These are phyloP conservation scores for Tetragonula clypearis DNA, from an alignment of 1,140 invertebrate genomes.

Conservation along the genomic window DNA sequence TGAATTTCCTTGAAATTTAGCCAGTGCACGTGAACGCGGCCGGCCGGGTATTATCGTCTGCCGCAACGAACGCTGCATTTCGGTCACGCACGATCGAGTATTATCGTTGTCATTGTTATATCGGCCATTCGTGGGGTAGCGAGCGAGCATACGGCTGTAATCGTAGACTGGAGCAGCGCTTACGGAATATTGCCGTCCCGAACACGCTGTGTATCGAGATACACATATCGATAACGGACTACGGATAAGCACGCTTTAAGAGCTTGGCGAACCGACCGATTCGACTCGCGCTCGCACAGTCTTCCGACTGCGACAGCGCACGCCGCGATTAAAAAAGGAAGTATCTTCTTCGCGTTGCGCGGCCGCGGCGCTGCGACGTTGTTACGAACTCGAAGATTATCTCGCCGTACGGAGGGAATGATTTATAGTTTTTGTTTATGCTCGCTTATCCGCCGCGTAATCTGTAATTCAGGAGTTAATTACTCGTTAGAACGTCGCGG, in stretches of 20 bases:
- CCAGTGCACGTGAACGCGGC: constrained; percentile 28
- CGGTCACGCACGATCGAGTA: constrained; percentile 66
- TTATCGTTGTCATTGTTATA: constrained; percentile 67
- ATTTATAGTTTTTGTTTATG: neutral
- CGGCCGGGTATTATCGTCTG: constrained; percentile 51
- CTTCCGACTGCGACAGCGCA: too few relatives aligned
- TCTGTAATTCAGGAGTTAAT: neutral
- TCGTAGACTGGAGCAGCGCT: constrained; percentile 60
- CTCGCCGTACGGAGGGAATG: neutral
- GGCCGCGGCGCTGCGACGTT: neutral
- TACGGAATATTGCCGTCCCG: constrained; percentile 54
- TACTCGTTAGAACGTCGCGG: neutral
- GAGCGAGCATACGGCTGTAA: constrained; percentile 60
- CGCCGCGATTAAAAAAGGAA: neutral
- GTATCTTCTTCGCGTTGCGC: neutral
- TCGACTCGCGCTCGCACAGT: neutral
- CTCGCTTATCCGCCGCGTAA: neutral
- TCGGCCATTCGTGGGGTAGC: constrained; percentile 57
- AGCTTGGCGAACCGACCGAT: neutral
- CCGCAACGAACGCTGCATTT: constrained; percentile 59
- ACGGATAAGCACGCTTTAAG: constrained; percentile 37
- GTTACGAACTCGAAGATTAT: neutral
- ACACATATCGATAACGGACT: constrained; percentile 52
- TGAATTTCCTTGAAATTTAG: constrained; percentile 47
- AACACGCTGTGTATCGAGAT: constrained; percentile 50